phyloP scores from a whole-genome alignment of 2,797 vertebrate species.

The Sebastes taczanowskii region DNA sequence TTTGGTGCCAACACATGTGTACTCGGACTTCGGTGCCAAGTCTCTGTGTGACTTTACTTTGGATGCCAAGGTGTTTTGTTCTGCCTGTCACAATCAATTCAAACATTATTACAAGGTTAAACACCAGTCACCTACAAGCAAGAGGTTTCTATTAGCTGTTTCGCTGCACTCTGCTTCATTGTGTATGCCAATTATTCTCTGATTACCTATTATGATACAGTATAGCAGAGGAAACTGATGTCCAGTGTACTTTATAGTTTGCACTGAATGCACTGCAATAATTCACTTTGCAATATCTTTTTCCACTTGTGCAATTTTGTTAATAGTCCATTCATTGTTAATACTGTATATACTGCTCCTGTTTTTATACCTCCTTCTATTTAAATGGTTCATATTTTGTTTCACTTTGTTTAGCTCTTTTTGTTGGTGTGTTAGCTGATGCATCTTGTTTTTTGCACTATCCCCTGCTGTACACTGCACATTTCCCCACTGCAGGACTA shows the following conservation, averaged over 20 bases:
- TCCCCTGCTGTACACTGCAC: no score
- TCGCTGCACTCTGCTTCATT: background rate
- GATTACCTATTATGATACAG: background rate
- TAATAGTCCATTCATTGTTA: no score
- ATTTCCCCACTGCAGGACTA: no score
- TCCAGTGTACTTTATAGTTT: background rate
- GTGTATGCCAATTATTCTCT: background rate
- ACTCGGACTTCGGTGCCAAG: conserved; percentile 50
- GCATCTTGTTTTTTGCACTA: no score
- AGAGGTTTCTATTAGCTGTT: conserved; percentile 4
- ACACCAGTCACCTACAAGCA: conserved; percentile 25
- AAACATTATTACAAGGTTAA: conserved; percentile 48
- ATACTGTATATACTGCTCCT: no score
- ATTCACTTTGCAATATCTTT: no score
- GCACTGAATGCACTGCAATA: background rate
- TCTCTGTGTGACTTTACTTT: conserved; percentile 41
- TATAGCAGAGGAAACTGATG: background rate
- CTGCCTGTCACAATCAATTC: conserved; percentile 43
- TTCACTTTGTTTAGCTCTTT: no score
- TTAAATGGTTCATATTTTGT: no score
- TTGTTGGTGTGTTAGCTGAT: no score
- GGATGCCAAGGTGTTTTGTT: conserved; percentile 60
- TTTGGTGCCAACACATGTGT: conserved; percentile 55
- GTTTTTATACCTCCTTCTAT: no score
- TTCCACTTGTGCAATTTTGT: no score